Conservation (phyloP, 2,888 invertebrate genomes). For the Tetragnatha montana region DNA sequence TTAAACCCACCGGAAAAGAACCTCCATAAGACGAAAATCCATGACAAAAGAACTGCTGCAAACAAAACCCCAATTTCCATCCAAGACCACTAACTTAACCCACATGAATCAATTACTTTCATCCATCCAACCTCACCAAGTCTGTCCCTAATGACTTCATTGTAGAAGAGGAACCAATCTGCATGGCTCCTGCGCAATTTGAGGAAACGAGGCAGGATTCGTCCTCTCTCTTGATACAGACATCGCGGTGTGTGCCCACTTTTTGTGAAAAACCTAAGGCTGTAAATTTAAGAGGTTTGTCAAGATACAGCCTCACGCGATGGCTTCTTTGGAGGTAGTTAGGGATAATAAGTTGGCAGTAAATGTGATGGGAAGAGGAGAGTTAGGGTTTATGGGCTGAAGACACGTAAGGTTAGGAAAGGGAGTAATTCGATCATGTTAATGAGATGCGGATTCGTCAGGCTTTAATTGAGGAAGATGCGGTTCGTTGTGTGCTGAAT, state of each 20-base stretch:
- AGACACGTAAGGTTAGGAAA: neutral
- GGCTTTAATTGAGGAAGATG: too few species aligned
- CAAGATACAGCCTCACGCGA: conserved; percentile 3
- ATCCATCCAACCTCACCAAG: neutral
- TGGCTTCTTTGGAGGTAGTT: neutral
- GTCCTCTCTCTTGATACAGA: neutral
- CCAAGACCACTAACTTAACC: neutral
- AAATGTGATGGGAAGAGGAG: neutral
- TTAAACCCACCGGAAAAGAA: neutral
- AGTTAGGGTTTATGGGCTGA: neutral
- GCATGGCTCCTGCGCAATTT: neutral
- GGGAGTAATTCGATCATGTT: neutral
- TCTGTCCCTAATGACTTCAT: neutral
- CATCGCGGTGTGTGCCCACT: conserved; percentile 1
- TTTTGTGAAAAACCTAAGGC: neutral
- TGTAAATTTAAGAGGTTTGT: conserved; percentile 19
- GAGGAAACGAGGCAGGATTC: neutral
- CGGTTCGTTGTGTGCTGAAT: too few species aligned
- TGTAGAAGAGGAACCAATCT: neutral
- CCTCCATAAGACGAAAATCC: neutral
- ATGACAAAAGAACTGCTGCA: neutral
- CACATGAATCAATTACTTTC: neutral
- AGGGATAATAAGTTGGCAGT: neutral
- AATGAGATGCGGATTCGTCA: too few species aligned
- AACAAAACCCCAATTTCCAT: neutral